Conservation (phyloP, 2,888 invertebrate genomes). For the Synergus umbraculus region DNA sequence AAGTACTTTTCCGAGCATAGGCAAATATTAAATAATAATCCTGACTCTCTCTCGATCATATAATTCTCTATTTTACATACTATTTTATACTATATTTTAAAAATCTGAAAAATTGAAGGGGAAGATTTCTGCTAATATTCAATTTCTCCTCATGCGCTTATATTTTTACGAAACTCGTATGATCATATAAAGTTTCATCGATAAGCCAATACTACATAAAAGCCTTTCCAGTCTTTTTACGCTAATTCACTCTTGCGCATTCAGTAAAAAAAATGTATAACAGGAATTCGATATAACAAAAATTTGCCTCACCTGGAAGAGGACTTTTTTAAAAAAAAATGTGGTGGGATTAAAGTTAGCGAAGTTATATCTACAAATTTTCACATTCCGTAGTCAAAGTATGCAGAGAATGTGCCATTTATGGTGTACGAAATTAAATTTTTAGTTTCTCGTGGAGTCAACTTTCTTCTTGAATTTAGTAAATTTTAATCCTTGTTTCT, state of each 20-base stretch:
- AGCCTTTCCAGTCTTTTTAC: not conserved
- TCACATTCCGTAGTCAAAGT: slow-evolving; percentile 23
- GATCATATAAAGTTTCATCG: not conserved
- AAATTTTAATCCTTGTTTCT: not conserved
- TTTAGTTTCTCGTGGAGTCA: not conserved
- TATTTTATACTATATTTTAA: not conserved
- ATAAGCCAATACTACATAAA: not conserved
- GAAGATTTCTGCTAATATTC: not conserved
- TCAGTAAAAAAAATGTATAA: not conserved
- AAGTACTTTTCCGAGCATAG: not conserved
- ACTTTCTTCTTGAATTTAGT: not conserved
- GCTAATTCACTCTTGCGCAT: not conserved
- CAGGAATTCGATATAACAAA: slow-evolving; percentile 14
- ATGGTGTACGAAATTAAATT: slow-evolving; percentile 22
- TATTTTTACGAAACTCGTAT: not conserved
- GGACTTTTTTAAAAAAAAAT: slow-evolving; percentile 9
- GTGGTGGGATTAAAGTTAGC: slow-evolving; percentile 14
- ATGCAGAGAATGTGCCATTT: slow-evolving; percentile 7
- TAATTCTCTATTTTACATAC: not conserved
- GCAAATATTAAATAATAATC: not conserved
- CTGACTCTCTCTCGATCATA: not conserved
- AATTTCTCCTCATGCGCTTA: not conserved
- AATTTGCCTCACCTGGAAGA: slow-evolving; percentile 6
- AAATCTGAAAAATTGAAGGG: not conserved
- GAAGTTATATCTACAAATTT: slow-evolving; percentile 24